A percentile compares a stretch with the other conserved stretches of the same genome.
These are phyloP conservation scores for Eidolon dupreanum DNA, from an alignment of 2,797 vertebrate species.

Conservation along the genomic window DNA sequence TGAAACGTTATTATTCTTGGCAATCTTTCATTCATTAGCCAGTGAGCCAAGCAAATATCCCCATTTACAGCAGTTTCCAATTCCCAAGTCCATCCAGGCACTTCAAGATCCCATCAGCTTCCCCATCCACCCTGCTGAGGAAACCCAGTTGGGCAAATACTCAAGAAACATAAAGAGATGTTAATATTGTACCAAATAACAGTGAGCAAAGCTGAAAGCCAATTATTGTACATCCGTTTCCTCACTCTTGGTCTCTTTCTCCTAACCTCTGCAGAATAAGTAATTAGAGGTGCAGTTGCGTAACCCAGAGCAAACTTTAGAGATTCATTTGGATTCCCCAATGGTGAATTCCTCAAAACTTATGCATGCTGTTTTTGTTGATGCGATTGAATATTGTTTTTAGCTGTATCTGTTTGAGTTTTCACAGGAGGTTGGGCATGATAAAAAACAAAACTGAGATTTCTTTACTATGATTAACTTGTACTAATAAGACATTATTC, in stretches of 20 bases:
- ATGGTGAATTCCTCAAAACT: neutral
- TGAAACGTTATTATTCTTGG: slow-evolving; percentile 76
- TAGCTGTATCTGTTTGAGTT: neutral
- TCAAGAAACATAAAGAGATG: slow-evolving; percentile 66
- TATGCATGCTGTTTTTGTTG: neutral
- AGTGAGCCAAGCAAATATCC: slow-evolving; percentile 73
- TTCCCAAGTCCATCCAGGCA: slow-evolving; percentile 53
- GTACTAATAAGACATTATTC: neutral
- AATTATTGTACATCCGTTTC: neutral
- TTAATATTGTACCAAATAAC: slow-evolving; percentile 78
- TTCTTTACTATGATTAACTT: neutral
- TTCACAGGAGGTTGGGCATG: neutral
- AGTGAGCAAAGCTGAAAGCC: slow-evolving; percentile 10
- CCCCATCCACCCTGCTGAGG: slow-evolving; percentile 70
- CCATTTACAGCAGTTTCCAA: slow-evolving; percentile 9
- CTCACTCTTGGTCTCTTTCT: neutral
- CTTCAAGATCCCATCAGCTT: slow-evolving; percentile 37
- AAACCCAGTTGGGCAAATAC: slow-evolving; percentile 68
- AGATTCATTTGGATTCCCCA: neutral
- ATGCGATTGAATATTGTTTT: neutral
- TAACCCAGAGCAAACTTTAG: neutral
- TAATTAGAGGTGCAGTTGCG: neutral
- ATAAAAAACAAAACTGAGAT: slow-evolving; percentile 33
- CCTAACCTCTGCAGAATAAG: neutral
- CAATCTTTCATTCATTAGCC: slow-evolving; percentile 84